Base-by-base conservation (phyloP, 35 echinoderm and acorn worm genomes). In the Stichopus chloronotus region DNA sequence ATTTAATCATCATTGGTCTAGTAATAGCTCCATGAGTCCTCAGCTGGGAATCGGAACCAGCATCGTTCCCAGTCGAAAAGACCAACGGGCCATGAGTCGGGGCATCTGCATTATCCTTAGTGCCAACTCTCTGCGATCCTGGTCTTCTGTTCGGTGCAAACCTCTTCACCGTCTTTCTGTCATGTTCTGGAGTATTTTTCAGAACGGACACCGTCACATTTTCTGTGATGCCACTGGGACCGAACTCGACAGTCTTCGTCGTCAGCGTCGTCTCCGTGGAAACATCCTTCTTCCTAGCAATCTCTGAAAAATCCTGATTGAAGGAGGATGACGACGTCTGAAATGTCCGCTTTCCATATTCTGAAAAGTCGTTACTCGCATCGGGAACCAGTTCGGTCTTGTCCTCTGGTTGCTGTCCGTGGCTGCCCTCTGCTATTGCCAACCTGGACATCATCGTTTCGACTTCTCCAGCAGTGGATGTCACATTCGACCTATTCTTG, bases 371-470 rank as follows among this genome's bases (percentile, higher is more conserved):
- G 52, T 25, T 60, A 55, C 19, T 57, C 14, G 58, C 17, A 20
- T 23, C 58, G 17, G 55, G 52, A 5, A 53, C 5, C 21, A 8
- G 17, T 9, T 53, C 19, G 7, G 10, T 4, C 6, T 30, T 58
- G 58, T 23, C 57, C 10, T 85, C 55, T 22, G 82, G 10, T 20
- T 7, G 5, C 9, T 19, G 0, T 20, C 14, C 4, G 55, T 85
- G 55, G 14, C 22, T 30, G 8, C 6, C 8, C 14, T 89, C 87
- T 54, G 30, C 52, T 54, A 89, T 25, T 24, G 23, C 25, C 87
- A 89, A n/a, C 17, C 57, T 58, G 65, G 87, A 89, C 87, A 89
- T 89, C 87, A 89, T 89, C 5, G 87, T 89, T 60, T 89, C 87
- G 0, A 89, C 87, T 43, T 89, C 87, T 43, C 65, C 21, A 14